Base-by-base conservation (phyloP, 2,888 invertebrate genomes). In the Cyclophora punctaria region DNA sequence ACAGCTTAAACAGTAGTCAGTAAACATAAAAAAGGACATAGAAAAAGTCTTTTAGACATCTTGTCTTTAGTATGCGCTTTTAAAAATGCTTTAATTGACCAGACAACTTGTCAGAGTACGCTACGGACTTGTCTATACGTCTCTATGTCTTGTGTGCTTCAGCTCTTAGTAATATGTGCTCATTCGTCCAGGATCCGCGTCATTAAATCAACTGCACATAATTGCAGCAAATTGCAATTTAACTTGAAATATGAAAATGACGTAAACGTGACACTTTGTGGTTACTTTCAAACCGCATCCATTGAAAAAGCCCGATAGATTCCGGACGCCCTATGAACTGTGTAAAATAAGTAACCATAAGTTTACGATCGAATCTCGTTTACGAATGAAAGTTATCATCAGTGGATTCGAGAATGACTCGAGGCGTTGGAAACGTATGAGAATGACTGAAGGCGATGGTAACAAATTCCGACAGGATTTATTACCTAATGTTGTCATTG, bases 281-380 rank as follows among this genome's bases (percentile, higher is more conserved):
- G 63, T 64, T 62, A 52, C 62, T 60, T 67, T 64, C 59, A 62
- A 67, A 61, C 66, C 60, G 58, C 62, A 62, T 67, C 66, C 64
- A 63, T 50, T 69, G 73, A 74, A 67, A 72, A 73, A 66, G 61
- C 64, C 56, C 60, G 73, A 79, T 79, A 73, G 67, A 63, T 63
- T 66, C 57, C 67, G 20, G 20, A 20, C 20, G 73, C 73, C 75
- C 80, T 80, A 73, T 80, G 78, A 78, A 75, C 80, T 77, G 71
- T 73, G 71, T 76, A 53, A 62, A 52, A 59, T 54, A 46, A 34
- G 44, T 44, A 7, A 44, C 44, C 6, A 34, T 44, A 4, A 33
- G 20, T 6, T 34, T 44, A 33, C 33, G 6, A 45, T n/a, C 20
- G 34, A 41, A 41, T 7, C 6, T 41, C 41, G 5, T 41, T 41